These are phyloP conservation scores for Mus spicilegus DNA, from an alignment of 2,113 vertebrate genomes.

Conservation along the genomic window DNA sequence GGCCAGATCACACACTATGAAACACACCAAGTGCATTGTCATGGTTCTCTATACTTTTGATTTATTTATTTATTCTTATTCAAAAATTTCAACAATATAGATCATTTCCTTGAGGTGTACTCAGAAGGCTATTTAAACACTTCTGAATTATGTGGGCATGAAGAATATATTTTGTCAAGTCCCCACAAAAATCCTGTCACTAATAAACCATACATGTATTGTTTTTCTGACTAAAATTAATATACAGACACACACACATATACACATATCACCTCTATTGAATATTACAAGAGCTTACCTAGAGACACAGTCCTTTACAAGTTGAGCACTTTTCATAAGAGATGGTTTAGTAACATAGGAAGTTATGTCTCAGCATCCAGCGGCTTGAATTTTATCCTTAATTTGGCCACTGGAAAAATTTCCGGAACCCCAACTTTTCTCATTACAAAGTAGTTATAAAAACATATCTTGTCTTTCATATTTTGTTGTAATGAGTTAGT, in stretches of 20 bases:
- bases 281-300: conserved; percentile 10
- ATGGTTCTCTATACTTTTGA: conserved; percentile 21
- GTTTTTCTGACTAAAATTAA: conserved; percentile 63
- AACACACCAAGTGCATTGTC: conserved; percentile 4
- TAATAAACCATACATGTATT: conserved; percentile 52
- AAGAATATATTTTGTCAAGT: conserved; percentile 55
- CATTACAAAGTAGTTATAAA: conserved; percentile 30
- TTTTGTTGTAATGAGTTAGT: conserved; percentile 28
- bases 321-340: conserved; percentile 14
- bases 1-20: background rate
- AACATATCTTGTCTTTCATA: background rate
- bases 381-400: conserved; percentile 2
- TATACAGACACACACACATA: conserved; percentile 30
- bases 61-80: background rate
- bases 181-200: background rate
- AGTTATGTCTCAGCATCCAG: background rate
- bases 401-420: conserved; percentile 17
- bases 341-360: conserved; percentile 42
- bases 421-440: conserved; percentile 39
- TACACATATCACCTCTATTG: conserved; percentile 35
- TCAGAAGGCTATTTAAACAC: conserved; percentile 34
- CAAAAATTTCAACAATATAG: conserved; percentile 50
- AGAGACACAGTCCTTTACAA: conserved; percentile 20
- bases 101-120: conserved; percentile 46
- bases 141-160: conserved; percentile 23